Evolutionary conservation across 2,797 vertebrate genomes (phyloP).

Genomic region (Aeoliscus strigatus): DNA sequence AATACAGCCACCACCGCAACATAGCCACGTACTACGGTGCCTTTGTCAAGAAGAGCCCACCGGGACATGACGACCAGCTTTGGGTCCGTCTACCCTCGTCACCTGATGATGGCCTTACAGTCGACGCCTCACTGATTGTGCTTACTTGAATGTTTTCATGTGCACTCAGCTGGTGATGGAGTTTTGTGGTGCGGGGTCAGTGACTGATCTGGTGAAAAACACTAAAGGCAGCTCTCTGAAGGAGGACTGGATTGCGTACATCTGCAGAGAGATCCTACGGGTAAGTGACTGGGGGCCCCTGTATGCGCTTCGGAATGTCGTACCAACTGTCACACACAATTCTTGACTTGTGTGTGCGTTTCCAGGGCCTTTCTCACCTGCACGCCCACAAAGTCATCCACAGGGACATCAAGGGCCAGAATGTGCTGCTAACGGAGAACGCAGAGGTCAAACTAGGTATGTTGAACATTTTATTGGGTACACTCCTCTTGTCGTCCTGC

Average conservation of each 20-base stretch:
- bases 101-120: neutral
- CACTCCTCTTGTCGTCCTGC: neutral
- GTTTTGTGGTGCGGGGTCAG: conserved; percentile 91
- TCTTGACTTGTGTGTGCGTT: conserved; percentile 29
- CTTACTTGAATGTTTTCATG: conserved; percentile 27
- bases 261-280: conserved; percentile 90
- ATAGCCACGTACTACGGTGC: conserved; percentile 95
- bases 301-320: neutral
- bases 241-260: conserved; percentile 92
- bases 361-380: conserved; percentile 88
- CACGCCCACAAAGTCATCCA: conserved; percentile 94
- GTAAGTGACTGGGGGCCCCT: conserved; percentile 66
- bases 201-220: conserved; percentile 92
- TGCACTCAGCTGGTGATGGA: conserved; percentile 87
- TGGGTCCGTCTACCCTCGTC: conserved; percentile 76
- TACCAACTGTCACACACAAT: neutral
- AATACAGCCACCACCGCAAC: conserved; percentile 93
- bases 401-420: conserved; percentile 94
- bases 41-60: conserved; percentile 93
- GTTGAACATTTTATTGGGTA: conserved; percentile 16
- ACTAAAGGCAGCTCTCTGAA: conserved; percentile 90
- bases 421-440: conserved; percentile 90
- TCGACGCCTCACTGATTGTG: neutral
- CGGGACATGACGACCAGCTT: conserved; percentile 90
- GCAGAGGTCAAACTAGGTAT: conserved; percentile 93